Conservation (phyloP, 2,797 vertebrate species). For the Huso huso region DNA sequence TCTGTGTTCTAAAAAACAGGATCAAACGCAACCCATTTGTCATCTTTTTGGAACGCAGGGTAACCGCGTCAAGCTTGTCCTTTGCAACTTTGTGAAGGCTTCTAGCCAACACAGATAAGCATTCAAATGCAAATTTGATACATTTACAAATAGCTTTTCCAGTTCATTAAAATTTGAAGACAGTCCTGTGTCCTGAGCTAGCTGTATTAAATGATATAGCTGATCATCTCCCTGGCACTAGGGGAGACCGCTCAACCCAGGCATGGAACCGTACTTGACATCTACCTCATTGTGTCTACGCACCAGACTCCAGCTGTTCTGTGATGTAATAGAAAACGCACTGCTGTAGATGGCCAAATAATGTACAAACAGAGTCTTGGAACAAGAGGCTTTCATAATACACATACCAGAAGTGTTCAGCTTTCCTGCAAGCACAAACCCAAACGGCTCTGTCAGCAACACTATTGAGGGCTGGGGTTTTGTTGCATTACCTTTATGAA, state of each 20-base stretch:
- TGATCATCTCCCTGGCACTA: not conserved
- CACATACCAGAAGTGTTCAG: not conserved
- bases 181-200: not conserved
- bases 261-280: not conserved
- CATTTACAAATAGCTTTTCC: constrained; percentile 9
- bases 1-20: no score
- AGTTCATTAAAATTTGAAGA: constrained; percentile 6
- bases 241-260: not conserved
- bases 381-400: not conserved
- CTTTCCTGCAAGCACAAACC: not conserved
- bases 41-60: no score
- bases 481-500: not conserved
- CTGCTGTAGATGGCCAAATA: not conserved
- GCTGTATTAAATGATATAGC: not conserved
- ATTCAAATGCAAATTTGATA: not conserved
- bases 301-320: not conserved
- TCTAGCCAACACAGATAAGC: not conserved
- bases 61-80: not conserved
- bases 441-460: not conserved
- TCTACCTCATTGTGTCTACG: no score
- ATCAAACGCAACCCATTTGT: no score
- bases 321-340: not conserved
- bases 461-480: not conserved
- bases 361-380: not conserved
- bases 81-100: not conserved